A percentile compares a stretch with the other conserved stretches of the same genome.
These are phyloP conservation scores for Lasiommata megera DNA, from an alignment of 2,888 invertebrate species.

Conservation along the genomic window DNA sequence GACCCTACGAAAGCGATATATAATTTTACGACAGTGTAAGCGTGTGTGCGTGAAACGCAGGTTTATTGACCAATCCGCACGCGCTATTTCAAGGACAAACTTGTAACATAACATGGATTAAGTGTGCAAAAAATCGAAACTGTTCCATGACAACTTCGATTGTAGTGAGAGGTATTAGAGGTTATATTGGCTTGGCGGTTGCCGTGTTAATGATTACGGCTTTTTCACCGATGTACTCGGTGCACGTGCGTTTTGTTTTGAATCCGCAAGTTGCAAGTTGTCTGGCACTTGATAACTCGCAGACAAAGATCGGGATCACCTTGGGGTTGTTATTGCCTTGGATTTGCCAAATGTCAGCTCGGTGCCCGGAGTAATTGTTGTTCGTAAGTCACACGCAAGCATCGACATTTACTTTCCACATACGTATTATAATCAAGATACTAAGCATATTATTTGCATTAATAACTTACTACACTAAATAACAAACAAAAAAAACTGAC, in stretches of 20 bases:
- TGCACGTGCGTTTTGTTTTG: constrained; percentile 38
- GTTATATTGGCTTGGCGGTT: constrained; percentile 18
- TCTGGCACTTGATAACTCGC: constrained; percentile 15
- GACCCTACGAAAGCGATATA: constrained; percentile 23
- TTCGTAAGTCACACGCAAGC: not conserved
- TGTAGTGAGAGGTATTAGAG: constrained; percentile 13
- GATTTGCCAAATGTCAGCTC: constrained; percentile 20
- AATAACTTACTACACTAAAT: no score
- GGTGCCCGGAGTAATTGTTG: not conserved
- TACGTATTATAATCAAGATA: no score
- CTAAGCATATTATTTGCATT: no score
- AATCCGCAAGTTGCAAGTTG: constrained; percentile 37
- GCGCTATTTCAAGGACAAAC: constrained; percentile 39
- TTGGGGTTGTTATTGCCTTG: constrained; percentile 21
- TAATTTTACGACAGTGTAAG: constrained; percentile 32
- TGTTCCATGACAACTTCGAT: constrained; percentile 16
- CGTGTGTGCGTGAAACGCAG: constrained; percentile 34
- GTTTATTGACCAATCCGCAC: constrained; percentile 38
- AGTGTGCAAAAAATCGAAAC: constrained; percentile 13
- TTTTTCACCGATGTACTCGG: constrained; percentile 3
- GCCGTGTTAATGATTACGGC: constrained; percentile 12
- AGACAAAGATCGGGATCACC: constrained; percentile 26
- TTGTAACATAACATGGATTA: constrained; percentile 5
- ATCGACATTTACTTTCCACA: not conserved
- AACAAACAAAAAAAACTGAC: no score